A percentile compares a stretch with the other conserved stretches of the same genome.
These are phyloP conservation scores for Cottoperca gobio DNA, from an alignment of 2,797 vertebrate genomes.

Conservation along the genomic window DNA sequence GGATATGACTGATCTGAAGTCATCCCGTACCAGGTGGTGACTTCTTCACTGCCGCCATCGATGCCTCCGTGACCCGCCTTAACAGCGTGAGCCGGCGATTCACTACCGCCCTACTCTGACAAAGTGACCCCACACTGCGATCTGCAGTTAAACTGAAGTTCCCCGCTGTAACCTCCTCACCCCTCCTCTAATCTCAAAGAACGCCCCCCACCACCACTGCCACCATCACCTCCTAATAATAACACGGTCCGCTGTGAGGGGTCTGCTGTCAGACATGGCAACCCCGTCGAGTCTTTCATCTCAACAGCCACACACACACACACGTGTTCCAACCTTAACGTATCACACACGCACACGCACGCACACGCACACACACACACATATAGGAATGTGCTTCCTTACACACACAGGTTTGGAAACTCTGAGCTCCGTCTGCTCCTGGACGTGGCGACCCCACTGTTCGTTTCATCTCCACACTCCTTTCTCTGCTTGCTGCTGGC, in stretches of 20 bases:
- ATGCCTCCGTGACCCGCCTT: background rate
- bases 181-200: constrained; percentile 64
- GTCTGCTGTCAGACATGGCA: constrained; percentile 77
- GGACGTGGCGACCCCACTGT: constrained; percentile 62
- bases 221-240: constrained; percentile 67
- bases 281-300: constrained; percentile 78
- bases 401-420: constrained; percentile 41
- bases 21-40: constrained; percentile 21
- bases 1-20: constrained; percentile 24
- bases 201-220: constrained; percentile 36
- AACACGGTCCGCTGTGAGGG: constrained; percentile 65
- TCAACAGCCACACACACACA: constrained; percentile 44
- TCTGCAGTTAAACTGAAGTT: constrained; percentile 46
- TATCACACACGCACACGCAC: constrained; percentile 52
- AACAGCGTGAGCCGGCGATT: constrained; percentile 15
- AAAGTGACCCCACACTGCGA: constrained; percentile 35
- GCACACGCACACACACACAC: constrained; percentile 52
- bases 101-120: constrained; percentile 31
- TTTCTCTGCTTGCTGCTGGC: constrained; percentile 76
- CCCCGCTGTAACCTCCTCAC: constrained; percentile 60
- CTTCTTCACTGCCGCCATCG: constrained; percentile 21
- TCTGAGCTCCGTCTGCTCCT: constrained; percentile 52
- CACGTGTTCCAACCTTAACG: constrained; percentile 57
- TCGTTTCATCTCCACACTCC: constrained; percentile 71
- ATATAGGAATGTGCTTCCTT: constrained; percentile 37